Evolutionary conservation across 2,113 vertebrate species (phyloP).

Genomic region (Podocnemis expansa): DNA sequence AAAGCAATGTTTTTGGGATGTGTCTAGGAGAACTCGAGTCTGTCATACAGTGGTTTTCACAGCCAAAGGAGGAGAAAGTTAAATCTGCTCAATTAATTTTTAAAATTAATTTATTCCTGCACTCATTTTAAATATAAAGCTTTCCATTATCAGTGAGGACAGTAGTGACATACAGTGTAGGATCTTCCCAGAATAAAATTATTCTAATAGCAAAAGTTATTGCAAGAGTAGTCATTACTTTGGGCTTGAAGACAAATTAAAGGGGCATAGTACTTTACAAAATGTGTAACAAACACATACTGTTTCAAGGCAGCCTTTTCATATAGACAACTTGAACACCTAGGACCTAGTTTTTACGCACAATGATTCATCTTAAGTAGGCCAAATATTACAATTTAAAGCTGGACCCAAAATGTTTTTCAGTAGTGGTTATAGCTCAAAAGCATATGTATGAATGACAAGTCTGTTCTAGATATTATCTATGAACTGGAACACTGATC

Average conservation of each 20-base stretch:
- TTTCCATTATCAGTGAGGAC: neutral
- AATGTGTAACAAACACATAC: too few species aligned
- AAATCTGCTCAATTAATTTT: neutral
- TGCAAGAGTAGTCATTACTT: neutral
- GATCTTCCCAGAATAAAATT: neutral
- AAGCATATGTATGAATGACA: too few species aligned
- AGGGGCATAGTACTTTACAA: neutral
- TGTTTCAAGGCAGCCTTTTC: neutral
- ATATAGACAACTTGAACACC: neutral
- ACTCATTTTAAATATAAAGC: neutral
- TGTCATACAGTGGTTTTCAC: neutral
- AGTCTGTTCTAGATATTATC: too few species aligned
- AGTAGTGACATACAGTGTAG: neutral
- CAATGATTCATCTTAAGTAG: neutral
- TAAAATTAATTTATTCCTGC: neutral
- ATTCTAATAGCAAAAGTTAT: neutral
- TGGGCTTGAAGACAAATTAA: neutral
- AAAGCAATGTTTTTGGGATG: neutral
- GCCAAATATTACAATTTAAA: neutral
- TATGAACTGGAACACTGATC: too few species aligned
- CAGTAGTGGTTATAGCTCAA: too few species aligned
- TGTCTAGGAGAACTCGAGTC: neutral
- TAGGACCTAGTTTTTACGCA: neutral
- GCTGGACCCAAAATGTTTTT: too few species aligned
- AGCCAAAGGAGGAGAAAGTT: neutral